A percentile compares a stretch with the other conserved stretches of the same genome.
These are phyloP conservation scores for Eustalomyia histrio DNA, from an alignment of 2,888 invertebrate species.

Conservation along the genomic window DNA sequence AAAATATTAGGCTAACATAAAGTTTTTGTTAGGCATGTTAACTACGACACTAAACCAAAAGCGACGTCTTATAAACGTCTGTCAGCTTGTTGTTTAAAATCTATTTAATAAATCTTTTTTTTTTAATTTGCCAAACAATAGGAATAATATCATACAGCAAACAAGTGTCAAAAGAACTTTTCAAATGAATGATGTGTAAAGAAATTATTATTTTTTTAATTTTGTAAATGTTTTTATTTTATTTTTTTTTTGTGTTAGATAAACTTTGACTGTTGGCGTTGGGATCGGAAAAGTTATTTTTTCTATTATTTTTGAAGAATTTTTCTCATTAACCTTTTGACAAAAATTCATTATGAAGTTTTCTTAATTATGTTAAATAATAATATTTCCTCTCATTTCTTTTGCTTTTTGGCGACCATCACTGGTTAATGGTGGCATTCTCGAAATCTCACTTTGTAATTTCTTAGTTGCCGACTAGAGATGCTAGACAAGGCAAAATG, in stretches of 20 bases:
- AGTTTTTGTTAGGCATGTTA: not conserved
- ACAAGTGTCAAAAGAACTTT: constrained; percentile 46
- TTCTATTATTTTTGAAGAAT: too few relatives aligned
- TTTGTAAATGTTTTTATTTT: not conserved
- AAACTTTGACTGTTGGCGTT: not conserved
- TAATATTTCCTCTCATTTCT: too few relatives aligned
- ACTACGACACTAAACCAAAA: not conserved
- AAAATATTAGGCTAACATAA: not conserved
- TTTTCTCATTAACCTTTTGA: too few relatives aligned
- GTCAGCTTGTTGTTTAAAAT: constrained; percentile 13
- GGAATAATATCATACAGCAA: constrained; percentile 4
- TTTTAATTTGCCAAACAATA: constrained; percentile 3
- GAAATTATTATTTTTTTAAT: constrained; percentile 1
- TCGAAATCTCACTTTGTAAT: too few relatives aligned
- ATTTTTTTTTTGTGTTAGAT: not conserved
- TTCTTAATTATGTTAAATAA: too few relatives aligned
- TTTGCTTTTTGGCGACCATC: too few relatives aligned
- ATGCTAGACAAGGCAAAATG: too few relatives aligned
- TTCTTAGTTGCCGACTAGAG: too few relatives aligned
- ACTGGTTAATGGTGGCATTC: too few relatives aligned
- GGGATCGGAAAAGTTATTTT: too few relatives aligned
- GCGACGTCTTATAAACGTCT: not conserved
- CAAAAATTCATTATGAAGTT: too few relatives aligned
- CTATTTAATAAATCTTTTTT: constrained; percentile 29
- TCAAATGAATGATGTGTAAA: not conserved